Evolutionary conservation across 1,140 invertebrate genomes (phyloP).

Genomic region (Colletes latitarsis): DNA sequence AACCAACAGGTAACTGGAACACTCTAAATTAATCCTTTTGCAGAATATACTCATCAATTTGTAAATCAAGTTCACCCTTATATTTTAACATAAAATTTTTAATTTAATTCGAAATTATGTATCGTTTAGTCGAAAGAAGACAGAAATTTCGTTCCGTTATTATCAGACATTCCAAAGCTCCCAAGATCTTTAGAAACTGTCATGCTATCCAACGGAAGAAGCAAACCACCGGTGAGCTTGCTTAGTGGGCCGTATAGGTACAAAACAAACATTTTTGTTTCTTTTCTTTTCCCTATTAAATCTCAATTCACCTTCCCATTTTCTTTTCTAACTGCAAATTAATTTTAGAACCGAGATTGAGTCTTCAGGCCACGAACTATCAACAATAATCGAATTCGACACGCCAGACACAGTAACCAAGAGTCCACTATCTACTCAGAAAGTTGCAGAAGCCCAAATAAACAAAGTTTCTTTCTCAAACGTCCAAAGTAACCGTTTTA

Average conservation of each 20-base stretch:
- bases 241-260: conserved; percentile 69
- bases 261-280: conserved; percentile 16
- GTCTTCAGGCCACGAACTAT: conserved; percentile 82
- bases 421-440: conserved; percentile 54
- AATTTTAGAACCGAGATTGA: conserved; percentile 66
- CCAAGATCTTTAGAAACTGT: conserved; percentile 39
- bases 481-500: too few relatives aligned
- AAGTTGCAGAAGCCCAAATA: conserved; percentile 34
- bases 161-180: conserved; percentile 70
- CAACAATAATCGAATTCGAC: conserved; percentile 85
- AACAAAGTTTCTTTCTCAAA: not conserved
- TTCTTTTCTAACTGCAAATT: not conserved
- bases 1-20: too few relatives aligned
- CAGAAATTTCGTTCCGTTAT: conserved; percentile 62
- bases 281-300: not conserved
- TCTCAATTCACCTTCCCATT: not conserved
- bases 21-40: too few relatives aligned
- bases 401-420: conserved; percentile 79
- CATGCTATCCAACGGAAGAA: conserved; percentile 41
- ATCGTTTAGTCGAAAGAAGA: conserved; percentile 49
- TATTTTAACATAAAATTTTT: not conserved
- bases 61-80: not conserved
- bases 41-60: too few relatives aligned
- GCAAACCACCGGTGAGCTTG: conserved; percentile 70
- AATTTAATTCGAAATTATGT: not conserved